Conservation (phyloP, 2,113 vertebrate species). For the Phalacrocorax brasilianus region DNA sequence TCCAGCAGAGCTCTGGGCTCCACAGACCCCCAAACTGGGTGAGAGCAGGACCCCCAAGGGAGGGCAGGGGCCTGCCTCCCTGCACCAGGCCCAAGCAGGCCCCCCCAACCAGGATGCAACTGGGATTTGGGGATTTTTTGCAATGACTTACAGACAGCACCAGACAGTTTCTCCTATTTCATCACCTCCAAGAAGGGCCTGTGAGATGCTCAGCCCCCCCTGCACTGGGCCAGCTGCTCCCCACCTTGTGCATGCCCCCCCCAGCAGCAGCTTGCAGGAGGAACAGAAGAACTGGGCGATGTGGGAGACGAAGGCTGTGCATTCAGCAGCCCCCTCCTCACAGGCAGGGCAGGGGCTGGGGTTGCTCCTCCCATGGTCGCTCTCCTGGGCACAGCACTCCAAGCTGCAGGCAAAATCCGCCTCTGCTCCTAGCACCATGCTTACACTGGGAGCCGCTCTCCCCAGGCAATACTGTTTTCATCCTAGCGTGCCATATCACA, state of each 20-base stretch:
- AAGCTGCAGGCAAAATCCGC: not conserved
- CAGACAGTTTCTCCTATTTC: not conserved
- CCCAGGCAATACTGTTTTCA: not conserved
- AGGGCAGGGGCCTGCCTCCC: not conserved
- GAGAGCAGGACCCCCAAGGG: rapidly evolving
- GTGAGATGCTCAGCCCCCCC: not conserved
- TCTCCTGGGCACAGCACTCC: not conserved
- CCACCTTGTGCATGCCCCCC: too few species aligned
- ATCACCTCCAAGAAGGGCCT: not conserved
- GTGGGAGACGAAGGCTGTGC: not conserved
- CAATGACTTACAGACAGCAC: not conserved
- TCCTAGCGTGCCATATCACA: not conserved
- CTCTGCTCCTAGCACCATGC: not conserved
- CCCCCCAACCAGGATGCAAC: not conserved
- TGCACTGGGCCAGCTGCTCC: too few species aligned
- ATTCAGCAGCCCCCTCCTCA: not conserved
- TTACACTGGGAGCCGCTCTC: not conserved
- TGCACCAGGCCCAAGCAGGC: rapidly evolving
- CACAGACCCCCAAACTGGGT: not conserved
- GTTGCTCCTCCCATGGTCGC: not conserved
- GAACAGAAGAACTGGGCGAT: not conserved
- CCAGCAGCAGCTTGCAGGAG: not conserved
- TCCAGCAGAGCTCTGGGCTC: not conserved
- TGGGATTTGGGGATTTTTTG: not conserved
- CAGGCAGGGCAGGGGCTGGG: not conserved